Evolutionary conservation across 2,113 vertebrate genomes (phyloP), one percentile per base, ranked within the genome.

Genomic region (Riparia riparia): DNA sequence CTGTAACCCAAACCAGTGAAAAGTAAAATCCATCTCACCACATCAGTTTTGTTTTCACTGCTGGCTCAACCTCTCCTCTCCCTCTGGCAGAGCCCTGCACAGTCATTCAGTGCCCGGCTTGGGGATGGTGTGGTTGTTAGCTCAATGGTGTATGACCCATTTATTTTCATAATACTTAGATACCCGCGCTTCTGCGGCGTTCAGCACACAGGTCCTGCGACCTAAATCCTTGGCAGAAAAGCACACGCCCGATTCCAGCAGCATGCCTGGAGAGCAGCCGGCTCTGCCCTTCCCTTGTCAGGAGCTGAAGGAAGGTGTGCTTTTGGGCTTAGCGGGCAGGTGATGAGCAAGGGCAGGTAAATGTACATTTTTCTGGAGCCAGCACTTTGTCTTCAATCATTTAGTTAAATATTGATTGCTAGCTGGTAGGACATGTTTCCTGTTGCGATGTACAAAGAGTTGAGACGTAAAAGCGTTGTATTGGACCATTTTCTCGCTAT

Each of bases 31-130:
- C 95, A 92, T 87, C 96, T 98, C 74, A 98, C 98, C 98, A 53
- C 98, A 98, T 97, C 91, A 93, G 98, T 98, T 98, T 98, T 98
- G 98, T 97, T 98, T 98, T 98, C 97, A 96, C 96, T 98, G 96
- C 84, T 93, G 83, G 90, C 96, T 93, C 97, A 95, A 78, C 93
- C 97, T 97, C 49, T 97, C 95, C 96, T 96, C 84, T 98, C 95
- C 85, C 85, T 90, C 96, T 96, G 95, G 96, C 71, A 96, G 90
- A 97, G 95, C 86, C 83, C 54, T 92, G 93, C 83, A 97, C 96
- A 98, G 98, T 98, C 98, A 98, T 98, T 97, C 95, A 71, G 96
- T 85, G 57, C 97, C 96, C 64, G 4, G 93, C 95, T 96, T 98
- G 98, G 98, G 97, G 97, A 97, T 93, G 97, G 97, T 98, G 98